These are phyloP conservation scores for Andrena chrysosceles DNA, from an alignment of 2,888 invertebrate species.

Conservation along the genomic window DNA sequence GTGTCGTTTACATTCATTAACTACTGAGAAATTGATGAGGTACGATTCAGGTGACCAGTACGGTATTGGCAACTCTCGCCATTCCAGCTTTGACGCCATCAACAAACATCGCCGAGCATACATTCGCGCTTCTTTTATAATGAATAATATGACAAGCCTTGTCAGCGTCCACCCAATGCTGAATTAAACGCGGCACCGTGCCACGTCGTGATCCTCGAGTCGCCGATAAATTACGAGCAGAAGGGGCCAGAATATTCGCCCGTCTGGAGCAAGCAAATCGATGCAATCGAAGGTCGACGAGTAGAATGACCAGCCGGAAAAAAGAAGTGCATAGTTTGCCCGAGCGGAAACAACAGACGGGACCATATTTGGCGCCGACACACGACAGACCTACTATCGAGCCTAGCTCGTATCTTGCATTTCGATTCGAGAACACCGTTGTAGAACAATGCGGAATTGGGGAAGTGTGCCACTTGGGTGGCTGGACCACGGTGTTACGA, in stretches of 20 bases:
- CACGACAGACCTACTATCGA: constrained; percentile 23
- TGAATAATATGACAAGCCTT: no score
- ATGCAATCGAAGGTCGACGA: constrained; percentile 32
- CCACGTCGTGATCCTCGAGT: constrained; percentile 5
- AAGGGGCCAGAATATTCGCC: constrained; percentile 25
- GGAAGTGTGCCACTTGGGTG: constrained; percentile 58
- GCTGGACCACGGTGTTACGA: constrained; percentile 19
- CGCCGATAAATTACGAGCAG: constrained; percentile 17
- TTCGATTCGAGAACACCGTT: constrained; percentile 33
- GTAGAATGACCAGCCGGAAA: constrained; percentile 17
- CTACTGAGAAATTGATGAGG: no score
- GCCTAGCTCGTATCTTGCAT: constrained; percentile 38
- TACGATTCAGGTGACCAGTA: no score
- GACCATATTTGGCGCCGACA: constrained; percentile 29
- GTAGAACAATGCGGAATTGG: constrained; percentile 59
- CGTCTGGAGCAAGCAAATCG: constrained; percentile 36
- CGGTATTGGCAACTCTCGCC: no score
- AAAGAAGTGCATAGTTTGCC: constrained; percentile 37
- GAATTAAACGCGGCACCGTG: not conserved
- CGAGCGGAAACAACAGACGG: constrained; percentile 29
- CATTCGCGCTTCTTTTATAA: no score
- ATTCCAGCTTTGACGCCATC: constrained; percentile 21
- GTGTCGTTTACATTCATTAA: no score
- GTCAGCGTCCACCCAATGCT: not conserved
- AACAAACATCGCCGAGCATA: not conserved